Percentiles rank a stretch among this genome's conserved stretches.
Evolutionary conservation across 1,140 invertebrate genomes (phyloP).

Genomic region (Drosophila miranda): DNA sequence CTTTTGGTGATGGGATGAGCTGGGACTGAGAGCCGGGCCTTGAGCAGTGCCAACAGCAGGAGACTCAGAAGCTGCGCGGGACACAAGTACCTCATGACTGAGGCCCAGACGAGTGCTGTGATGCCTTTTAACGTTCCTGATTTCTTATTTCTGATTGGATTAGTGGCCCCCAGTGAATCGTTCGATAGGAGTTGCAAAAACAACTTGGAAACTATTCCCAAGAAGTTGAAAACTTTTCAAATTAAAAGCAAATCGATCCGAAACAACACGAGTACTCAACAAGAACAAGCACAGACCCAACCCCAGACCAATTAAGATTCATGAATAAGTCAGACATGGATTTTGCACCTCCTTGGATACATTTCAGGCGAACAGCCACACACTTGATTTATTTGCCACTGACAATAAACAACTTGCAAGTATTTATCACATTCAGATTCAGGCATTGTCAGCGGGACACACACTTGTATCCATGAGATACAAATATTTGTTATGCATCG

Average conservation of each 20-base stretch:
- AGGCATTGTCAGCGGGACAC: slow-evolving; percentile 46
- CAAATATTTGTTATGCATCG: slow-evolving; percentile 66
- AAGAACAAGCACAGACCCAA: too few species aligned
- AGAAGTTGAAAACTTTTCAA: too few species aligned
- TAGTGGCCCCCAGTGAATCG: too few species aligned
- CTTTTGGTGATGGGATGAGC: too few species aligned
- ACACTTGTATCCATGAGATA: slow-evolving; percentile 30
- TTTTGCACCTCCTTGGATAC: slow-evolving; percentile 26
- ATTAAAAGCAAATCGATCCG: neutral
- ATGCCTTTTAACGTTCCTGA: neutral
- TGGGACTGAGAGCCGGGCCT: too few species aligned
- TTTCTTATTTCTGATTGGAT: too few species aligned
- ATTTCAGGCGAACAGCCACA: neutral
- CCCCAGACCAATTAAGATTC: too few species aligned
- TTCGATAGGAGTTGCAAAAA: too few species aligned
- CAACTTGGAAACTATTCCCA: too few species aligned
- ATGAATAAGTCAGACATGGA: slow-evolving; percentile 25
- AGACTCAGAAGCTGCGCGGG: slow-evolving; percentile 7
- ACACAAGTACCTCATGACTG: slow-evolving; percentile 18
- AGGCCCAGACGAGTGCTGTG: neutral
- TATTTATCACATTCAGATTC: slow-evolving; percentile 64
- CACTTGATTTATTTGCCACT: slow-evolving; percentile 48
- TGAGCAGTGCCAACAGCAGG: slow-evolving; percentile 1
- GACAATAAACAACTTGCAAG: slow-evolving; percentile 61
- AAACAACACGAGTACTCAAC: neutral